Evolutionary conservation across 2,797 vertebrate genomes (phyloP), one percentile per base, ranked within the genome.

Genomic region (Dicrostonyx torquatus): DNA sequence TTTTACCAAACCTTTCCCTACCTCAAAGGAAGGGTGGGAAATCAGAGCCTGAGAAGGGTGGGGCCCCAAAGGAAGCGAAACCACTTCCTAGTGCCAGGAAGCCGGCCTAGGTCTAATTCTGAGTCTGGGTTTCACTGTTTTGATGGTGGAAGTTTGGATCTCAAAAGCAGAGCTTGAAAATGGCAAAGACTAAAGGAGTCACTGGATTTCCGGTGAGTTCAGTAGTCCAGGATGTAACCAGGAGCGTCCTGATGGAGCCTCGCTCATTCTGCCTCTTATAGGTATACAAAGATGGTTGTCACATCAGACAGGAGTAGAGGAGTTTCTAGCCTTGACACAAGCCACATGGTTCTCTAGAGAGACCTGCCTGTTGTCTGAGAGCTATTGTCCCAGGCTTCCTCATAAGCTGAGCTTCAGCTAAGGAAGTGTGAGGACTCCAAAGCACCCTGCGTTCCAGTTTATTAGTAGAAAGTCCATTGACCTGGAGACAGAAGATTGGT

Each of bases 21-120:
- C 55, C 64, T 76, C 22, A 94, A 89, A 96, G 96, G 97, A 97
- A 97, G 96, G 94, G 95, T 90, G 94, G 91, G 87, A 89, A 95
- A 83, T 80, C 80, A 26, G n/a, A 58, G 37, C 58, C 50, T 5
- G 45, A 79, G 77, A 87, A 12, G 84, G 94, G 88, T 43, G 92
- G 89, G 73, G 64, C 45, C 50, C n/a, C 20, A 92, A 87, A 95
- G 96, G 96, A 97, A 97, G 82, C 55, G 31, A 73, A 87, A 60
- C 13, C 40, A 29, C 24, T 78, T 78, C 64, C 83, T 83, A 72
- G 76, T 82, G 82, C 80, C 58, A 66, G 92, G 91, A 90, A 50
- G 7, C 50, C 2, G 34, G 24, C n/a, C 17, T 34, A 48, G 43
- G 24, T 73, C 13, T 18, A 37, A 11, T 87, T 95, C 40, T 86